Conservation (phyloP, 2,888 invertebrate species). For the Plagodis dolabraria region DNA sequence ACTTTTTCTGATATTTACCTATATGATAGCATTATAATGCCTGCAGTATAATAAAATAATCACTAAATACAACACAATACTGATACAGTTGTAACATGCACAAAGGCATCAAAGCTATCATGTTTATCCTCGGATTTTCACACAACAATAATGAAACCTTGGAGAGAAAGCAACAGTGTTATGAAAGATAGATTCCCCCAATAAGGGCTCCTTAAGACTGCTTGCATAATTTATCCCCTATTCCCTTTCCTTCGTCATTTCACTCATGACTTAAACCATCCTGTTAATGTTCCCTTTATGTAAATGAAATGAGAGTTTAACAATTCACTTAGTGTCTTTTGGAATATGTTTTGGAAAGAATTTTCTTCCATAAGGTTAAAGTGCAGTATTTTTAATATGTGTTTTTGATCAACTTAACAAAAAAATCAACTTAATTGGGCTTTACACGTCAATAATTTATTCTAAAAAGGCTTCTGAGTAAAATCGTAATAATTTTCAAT, state of each 20-base stretch:
- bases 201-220: constrained; percentile 27
- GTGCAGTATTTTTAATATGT: too few relatives aligned
- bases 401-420: too few relatives aligned
- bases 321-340: constrained; percentile 68
- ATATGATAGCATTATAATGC: too few relatives aligned
- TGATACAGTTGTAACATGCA: neutral
- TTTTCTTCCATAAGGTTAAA: too few relatives aligned
- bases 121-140: constrained; percentile 1
- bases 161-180: constrained; percentile 21
- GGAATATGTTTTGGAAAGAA: too few relatives aligned
- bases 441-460: too few relatives aligned
- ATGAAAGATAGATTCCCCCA: constrained; percentile 30
- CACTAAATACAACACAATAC: too few relatives aligned
- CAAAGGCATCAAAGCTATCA: neutral
- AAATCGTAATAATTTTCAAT: too few relatives aligned
- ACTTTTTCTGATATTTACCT: too few relatives aligned
- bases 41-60: too few relatives aligned
- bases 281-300: constrained; percentile 80
- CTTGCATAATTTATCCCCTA: constrained; percentile 26
- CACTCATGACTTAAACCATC: constrained; percentile 57
- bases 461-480: too few relatives aligned
- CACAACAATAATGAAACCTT: constrained; percentile 18
- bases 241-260: constrained; percentile 19
- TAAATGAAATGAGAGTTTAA: constrained; percentile 82
- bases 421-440: too few relatives aligned